phyloP scores from a whole-genome alignment of 1,140 invertebrate species.

The Drosophila albomicans region DNA sequence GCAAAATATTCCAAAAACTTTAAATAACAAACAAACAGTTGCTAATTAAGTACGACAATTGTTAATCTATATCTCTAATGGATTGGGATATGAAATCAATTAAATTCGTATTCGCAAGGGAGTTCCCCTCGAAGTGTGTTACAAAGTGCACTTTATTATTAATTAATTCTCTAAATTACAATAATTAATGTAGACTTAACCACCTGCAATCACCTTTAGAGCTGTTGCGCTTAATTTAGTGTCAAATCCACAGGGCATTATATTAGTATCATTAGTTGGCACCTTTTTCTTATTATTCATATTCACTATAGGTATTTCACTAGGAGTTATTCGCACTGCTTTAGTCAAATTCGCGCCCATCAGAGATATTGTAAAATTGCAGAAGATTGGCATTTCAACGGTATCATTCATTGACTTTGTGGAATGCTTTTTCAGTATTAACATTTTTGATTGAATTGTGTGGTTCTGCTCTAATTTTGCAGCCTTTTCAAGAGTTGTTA shows the following conservation, averaged over 20 bases:
- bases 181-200: slow-evolving; percentile 17
- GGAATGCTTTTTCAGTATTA: background rate
- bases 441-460: background rate
- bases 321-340: background rate
- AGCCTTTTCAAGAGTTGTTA: background rate
- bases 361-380: background rate
- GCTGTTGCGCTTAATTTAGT: slow-evolving; percentile 35
- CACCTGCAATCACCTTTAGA: slow-evolving; percentile 40
- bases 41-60: background rate
- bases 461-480: background rate
- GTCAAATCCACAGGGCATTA: slow-evolving; percentile 14
- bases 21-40: background rate
- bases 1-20: slow-evolving; percentile 1
- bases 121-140: background rate
- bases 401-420: background rate
- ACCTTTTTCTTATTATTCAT: background rate
- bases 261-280: background rate
- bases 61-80: slow-evolving; percentile 7
- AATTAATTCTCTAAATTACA: background rate
- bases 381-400: background rate
- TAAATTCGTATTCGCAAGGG: background rate
- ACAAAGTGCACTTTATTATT: background rate
- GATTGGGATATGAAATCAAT: slow-evolving; percentile 1
- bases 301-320: background rate
- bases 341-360: slow-evolving; percentile 1